These are phyloP conservation scores for Luscinia megarhynchos DNA, from an alignment of 2,797 vertebrate genomes.

Conservation along the genomic window DNA sequence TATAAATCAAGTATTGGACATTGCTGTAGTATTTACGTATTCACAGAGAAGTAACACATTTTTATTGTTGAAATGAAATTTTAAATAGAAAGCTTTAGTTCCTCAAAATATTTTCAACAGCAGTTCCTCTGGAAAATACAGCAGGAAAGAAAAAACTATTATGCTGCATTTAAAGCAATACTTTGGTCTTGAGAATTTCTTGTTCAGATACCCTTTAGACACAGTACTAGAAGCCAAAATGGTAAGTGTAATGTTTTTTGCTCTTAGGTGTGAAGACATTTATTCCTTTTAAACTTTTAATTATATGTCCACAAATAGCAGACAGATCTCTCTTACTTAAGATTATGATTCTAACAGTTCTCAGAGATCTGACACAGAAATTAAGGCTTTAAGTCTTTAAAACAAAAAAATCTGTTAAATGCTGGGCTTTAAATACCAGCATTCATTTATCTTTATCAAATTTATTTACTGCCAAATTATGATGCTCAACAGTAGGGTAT, in stretches of 20 bases:
- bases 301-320: neutral
- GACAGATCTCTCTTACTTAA: neutral
- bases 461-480: neutral
- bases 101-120: neutral
- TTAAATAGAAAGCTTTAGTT: neutral
- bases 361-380: neutral
- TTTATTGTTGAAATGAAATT: neutral
- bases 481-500: neutral
- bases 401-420: neutral
- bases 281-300: neutral
- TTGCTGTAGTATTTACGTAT: neutral
- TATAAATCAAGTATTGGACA: neutral
- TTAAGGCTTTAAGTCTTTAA: neutral
- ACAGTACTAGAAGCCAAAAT: neutral
- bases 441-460: neutral
- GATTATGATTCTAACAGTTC: neutral
- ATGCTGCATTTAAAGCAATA: neutral
- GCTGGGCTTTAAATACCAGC: neutral
- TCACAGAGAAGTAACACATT: neutral
- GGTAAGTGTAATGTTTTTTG: neutral
- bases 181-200: neutral
- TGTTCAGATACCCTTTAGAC: neutral
- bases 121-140: neutral
- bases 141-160: neutral
- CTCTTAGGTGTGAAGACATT: neutral